phyloP scores from a whole-genome alignment of 2,888 invertebrate species.

The Oscheius onirici region DNA sequence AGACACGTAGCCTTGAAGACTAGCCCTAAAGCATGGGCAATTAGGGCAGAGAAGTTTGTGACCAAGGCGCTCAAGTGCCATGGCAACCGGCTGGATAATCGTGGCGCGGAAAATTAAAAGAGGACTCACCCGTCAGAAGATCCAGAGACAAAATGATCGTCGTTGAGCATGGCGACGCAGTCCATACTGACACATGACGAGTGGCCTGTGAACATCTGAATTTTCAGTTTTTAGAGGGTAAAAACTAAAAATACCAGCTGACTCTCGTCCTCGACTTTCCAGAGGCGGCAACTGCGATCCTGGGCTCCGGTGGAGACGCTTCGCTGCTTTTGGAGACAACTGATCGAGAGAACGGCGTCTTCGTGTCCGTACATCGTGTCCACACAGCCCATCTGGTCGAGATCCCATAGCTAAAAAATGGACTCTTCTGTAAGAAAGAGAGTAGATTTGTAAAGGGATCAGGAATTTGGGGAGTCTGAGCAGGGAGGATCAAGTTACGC shows the following conservation, averaged over 20 bases:
- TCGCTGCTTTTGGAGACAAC: slow-evolving; percentile 85
- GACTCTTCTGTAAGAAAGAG: neutral
- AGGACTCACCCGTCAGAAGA: slow-evolving; percentile 84
- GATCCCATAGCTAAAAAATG: slow-evolving; percentile 85
- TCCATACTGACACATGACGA: slow-evolving; percentile 81
- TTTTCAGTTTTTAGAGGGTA: neutral
- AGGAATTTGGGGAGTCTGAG: neutral
- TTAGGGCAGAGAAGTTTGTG: too few relatives aligned
- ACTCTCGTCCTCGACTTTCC: slow-evolving; percentile 97
- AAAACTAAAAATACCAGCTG: slow-evolving; percentile 79
- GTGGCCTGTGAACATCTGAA: slow-evolving; percentile 54
- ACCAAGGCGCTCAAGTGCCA: neutral
- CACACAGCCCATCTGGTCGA: slow-evolving; percentile 85
- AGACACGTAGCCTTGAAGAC: too few relatives aligned
- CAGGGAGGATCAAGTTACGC: too few relatives aligned
- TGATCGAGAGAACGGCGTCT: slow-evolving; percentile 85
- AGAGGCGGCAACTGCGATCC: slow-evolving; percentile 86
- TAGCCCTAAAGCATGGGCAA: too few relatives aligned
- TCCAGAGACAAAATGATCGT: slow-evolving; percentile 90
- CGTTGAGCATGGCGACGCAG: slow-evolving; percentile 87
- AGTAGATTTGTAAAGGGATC: too few relatives aligned
- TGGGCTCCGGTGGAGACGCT: slow-evolving; percentile 84
- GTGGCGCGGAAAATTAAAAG: neutral
- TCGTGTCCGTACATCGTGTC: slow-evolving; percentile 84
- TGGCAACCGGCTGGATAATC: slow-evolving; percentile 7